Conservation (phyloP, 2,888 invertebrate genomes). For the Cantharis rustica region DNA sequence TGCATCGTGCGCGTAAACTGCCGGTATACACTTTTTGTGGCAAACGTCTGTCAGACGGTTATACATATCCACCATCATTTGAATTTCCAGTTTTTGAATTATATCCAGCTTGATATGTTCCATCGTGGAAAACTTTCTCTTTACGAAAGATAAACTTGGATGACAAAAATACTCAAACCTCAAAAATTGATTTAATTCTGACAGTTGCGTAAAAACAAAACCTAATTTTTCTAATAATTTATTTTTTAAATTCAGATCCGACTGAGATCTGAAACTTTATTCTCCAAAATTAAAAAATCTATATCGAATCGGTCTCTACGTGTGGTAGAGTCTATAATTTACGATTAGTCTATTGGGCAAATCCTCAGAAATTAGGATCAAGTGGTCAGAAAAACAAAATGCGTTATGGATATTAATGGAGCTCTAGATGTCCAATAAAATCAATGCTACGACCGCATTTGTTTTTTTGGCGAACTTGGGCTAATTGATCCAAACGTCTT, state of each 20-base stretch:
- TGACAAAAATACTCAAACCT: background rate
- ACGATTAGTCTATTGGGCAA: background rate
- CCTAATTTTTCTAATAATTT: background rate
- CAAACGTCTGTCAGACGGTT: constrained; percentile 93
- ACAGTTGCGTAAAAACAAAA: background rate
- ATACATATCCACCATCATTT: constrained; percentile 99
- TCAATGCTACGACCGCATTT: background rate
- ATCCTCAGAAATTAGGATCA: background rate
- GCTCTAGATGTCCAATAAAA: background rate
- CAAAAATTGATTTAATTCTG: background rate
- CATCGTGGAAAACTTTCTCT: background rate
- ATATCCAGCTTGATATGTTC: constrained; percentile 82
- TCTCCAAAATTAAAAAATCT: no score
- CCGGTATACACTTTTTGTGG: constrained; percentile 95
- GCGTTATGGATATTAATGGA: no score
- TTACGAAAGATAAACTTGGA: background rate
- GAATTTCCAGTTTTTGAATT: constrained; percentile 95
- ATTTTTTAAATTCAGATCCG: background rate
- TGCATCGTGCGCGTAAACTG: constrained; percentile 82
- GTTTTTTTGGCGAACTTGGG: background rate
- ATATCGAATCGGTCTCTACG: no score
- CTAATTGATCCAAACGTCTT: background rate
- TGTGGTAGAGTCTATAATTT: background rate
- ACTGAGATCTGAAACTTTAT: background rate
- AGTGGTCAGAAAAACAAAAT: background rate